Conservation (phyloP, 1,140 invertebrate species). For the Hycleus phaleratus region DNA sequence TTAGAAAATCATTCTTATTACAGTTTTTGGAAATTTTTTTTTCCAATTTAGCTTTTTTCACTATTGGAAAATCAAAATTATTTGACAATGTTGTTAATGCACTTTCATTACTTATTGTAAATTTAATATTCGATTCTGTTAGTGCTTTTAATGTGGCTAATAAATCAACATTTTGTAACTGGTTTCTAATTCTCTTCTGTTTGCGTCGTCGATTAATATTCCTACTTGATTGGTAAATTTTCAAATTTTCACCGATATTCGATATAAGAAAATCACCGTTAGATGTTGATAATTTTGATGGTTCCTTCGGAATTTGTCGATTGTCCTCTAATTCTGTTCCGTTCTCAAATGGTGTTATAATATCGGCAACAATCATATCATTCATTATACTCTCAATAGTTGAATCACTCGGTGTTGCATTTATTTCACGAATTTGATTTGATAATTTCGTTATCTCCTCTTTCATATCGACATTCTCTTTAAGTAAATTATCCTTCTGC, state of each 20-base stretch:
- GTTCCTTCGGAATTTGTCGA: background rate
- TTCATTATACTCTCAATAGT: slow-evolving; percentile 3
- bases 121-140: slow-evolving; percentile 22
- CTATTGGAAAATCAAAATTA: background rate
- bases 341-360: background rate
- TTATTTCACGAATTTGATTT: background rate
- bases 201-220: background rate
- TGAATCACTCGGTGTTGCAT: background rate
- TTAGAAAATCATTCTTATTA: background rate
- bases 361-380: background rate
- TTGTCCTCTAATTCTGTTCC: background rate
- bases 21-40: background rate
- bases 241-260: background rate
- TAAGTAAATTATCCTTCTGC: background rate
- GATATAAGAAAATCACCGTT: background rate
- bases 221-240: background rate
- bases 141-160: slow-evolving; percentile 16
- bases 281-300: background rate
- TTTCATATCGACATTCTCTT: background rate
- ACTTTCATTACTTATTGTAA: slow-evolving; percentile 20
- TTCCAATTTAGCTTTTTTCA: background rate
- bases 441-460: background rate
- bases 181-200: slow-evolving; percentile 2
- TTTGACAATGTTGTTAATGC: background rate
- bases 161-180: background rate